Evolutionary conservation across 2,888 invertebrate species (phyloP).

Genomic region (Yponomeuta cagnagella): DNA sequence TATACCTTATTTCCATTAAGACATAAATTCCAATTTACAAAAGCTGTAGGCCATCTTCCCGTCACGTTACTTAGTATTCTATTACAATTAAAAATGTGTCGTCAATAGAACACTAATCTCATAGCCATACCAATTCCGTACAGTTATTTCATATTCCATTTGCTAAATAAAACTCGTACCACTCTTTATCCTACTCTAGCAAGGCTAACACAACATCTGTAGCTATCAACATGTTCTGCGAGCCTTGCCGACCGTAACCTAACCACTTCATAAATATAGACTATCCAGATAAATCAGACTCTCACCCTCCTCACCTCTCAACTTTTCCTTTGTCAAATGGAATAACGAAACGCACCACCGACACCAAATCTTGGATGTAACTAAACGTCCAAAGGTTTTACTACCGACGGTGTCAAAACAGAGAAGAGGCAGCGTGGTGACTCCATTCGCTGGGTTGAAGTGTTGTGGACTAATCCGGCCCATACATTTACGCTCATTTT

Average conservation of each 20-base stretch:
- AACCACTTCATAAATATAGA: not conserved
- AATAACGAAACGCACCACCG: not conserved
- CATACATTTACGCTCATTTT: too few relatives aligned
- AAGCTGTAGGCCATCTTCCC: not conserved
- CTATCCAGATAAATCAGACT: not conserved
- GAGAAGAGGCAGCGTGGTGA: too few relatives aligned
- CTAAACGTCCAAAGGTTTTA: not conserved
- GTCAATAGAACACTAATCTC: not conserved
- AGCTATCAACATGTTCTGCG: not conserved
- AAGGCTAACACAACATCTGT: not conserved
- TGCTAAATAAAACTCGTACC: not conserved
- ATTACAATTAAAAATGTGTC: not conserved
- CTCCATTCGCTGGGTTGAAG: too few relatives aligned
- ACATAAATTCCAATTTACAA: not conserved
- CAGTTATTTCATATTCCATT: not conserved
- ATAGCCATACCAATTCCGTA: not conserved
- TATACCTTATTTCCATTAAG: not conserved
- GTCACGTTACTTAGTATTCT: not conserved
- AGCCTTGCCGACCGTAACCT: not conserved
- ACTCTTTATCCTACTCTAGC: not conserved
- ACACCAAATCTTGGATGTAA: not conserved
- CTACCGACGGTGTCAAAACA: too few relatives aligned
- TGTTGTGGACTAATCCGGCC: too few relatives aligned
- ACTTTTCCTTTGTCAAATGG: not conserved
- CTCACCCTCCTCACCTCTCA: not conserved